Conservation (phyloP, 1,140 invertebrate genomes). For the Propsilocerus akamusi region DNA sequence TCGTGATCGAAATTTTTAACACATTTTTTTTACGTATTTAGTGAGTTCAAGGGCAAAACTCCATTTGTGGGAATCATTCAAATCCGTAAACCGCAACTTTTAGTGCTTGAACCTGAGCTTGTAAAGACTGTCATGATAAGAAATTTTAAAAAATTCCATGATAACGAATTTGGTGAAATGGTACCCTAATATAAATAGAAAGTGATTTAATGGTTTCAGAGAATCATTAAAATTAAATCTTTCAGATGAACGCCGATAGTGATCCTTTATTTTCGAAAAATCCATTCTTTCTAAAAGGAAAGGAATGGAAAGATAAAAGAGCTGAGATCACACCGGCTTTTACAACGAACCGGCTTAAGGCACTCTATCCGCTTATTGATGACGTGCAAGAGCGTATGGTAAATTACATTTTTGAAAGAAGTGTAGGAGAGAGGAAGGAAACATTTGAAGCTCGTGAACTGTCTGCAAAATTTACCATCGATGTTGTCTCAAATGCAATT, state of each 20-base stretch:
- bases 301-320: slow-evolving; percentile 26
- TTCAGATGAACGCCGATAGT: neutral
- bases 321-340: slow-evolving; percentile 27
- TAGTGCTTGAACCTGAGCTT: neutral
- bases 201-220: neutral
- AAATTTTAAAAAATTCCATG: neutral
- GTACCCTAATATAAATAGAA: neutral
- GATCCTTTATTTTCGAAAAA: slow-evolving; percentile 16
- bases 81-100: neutral
- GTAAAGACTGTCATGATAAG: neutral
- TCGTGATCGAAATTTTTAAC: neutral
- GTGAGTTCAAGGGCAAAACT: neutral
- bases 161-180: neutral
- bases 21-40: neutral
- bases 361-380: neutral
- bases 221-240: neutral
- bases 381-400: neutral
- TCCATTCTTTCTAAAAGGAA: slow-evolving; percentile 14
- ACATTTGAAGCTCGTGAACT: slow-evolving; percentile 8
- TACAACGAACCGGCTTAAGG: slow-evolving; percentile 13
- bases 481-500: slow-evolving; percentile 27
- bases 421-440: neutral
- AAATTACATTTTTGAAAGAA: neutral
- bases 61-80: neutral
- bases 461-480: slow-evolving; percentile 25